phyloP scores from a whole-genome alignment of 2,888 invertebrate species.

The Lithophane ornitopus region DNA sequence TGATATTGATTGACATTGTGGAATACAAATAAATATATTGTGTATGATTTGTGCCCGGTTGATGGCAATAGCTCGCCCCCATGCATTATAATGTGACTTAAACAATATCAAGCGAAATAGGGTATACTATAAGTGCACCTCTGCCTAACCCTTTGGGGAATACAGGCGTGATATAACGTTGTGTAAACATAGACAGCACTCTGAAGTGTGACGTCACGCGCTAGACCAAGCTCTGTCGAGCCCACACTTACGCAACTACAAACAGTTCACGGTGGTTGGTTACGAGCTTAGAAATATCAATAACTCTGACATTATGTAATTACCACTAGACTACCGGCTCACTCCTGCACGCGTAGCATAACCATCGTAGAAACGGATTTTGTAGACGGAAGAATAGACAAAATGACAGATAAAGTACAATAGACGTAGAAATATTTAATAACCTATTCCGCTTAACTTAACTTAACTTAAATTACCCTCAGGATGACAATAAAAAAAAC shows the following conservation, averaged over 20 bases:
- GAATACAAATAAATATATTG: too few relatives aligned
- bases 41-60: not conserved
- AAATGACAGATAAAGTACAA: too few relatives aligned
- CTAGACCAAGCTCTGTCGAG: not conserved
- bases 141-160: not conserved
- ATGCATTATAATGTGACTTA: not conserved
- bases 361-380: too few relatives aligned
- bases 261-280: not conserved
- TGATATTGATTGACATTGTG: too few relatives aligned
- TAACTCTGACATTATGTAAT: not conserved
- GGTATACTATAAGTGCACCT: not conserved
- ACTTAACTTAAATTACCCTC: too few relatives aligned
- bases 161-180: not conserved
- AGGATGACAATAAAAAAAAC: too few relatives aligned
- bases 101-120: not conserved
- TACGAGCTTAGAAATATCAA: not conserved
- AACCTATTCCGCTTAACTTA: too few relatives aligned
- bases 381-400: too few relatives aligned
- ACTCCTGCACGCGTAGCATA: too few relatives aligned
- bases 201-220: not conserved
- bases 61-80: not conserved
- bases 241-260: not conserved
- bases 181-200: not conserved
- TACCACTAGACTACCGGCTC: too few relatives aligned
- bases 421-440: too few relatives aligned